Base-by-base conservation (phyloP, 53 echinoderm and acorn worm species). In the Pentamera pediparva region DNA sequence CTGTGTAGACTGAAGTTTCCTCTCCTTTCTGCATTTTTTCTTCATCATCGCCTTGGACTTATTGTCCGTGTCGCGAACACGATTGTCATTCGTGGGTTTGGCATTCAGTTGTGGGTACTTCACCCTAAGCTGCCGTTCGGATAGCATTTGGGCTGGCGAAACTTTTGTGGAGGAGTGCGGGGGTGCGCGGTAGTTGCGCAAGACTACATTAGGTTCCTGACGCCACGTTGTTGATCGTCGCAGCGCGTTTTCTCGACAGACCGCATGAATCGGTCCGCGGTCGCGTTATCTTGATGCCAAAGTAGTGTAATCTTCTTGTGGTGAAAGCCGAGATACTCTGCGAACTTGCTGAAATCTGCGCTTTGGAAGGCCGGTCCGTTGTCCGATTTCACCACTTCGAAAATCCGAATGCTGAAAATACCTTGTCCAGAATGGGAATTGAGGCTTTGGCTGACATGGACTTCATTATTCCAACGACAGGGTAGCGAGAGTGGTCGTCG, bases 361-460 rank as follows among this genome's bases (percentile, higher is more conserved):
- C 70, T 32, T 29, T 70, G 25, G 31, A 45, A 70, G 6, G 70
- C 49, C 11, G 70, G 48, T n/a, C 70, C 70, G 20, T 85, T 85
- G 61, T 89, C 89, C 1, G 85, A 76, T 62, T 81, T 62, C 27
- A 89, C 76, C 2, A 60, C 75, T 32, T 39, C 12, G 77, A 81
- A 25, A 81, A 70, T 41, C 84, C 84, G 29, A 22, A 47, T 9
- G 62, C 61, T 15, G 81, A 36, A 17, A 86, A 25, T 5, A 63
- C 24, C 7, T 70, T 63, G 40, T 59, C 59, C 40, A 43, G 58
- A 28, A 31, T 57, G 3, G 59, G 38, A 36, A 71, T 32, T 22
- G 41, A 41, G 22, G 43, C 17, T 19, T 40, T 6, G 4, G 70
- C 45, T 18, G 71, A 58, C 18, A 22, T 13, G 31, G 71, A 59